Conservation (phyloP, 2,888 invertebrate genomes). For the Aelia acuminata region DNA sequence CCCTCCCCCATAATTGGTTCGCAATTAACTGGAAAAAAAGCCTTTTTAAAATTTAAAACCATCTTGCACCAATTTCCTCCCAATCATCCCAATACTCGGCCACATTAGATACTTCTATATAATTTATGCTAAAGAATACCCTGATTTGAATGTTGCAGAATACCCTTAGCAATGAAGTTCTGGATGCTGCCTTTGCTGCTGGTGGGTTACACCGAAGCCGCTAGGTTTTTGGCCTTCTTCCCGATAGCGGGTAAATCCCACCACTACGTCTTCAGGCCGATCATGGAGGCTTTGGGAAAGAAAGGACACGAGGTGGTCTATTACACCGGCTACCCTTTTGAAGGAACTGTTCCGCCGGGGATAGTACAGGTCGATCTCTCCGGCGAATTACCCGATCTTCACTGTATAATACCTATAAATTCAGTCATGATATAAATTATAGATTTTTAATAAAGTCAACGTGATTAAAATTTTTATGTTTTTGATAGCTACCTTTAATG, state of each 20-base stretch:
- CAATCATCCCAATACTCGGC: no score
- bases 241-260: constrained; percentile 66
- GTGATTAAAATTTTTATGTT: neutral
- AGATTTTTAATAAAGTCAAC: neutral
- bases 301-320: constrained; percentile 66
- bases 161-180: neutral
- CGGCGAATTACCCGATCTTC: neutral
- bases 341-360: neutral
- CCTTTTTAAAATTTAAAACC: no score
- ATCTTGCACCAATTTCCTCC: no score
- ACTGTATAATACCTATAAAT: neutral
- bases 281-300: constrained; percentile 64
- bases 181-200: neutral
- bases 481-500: neutral
- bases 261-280: constrained; percentile 64
- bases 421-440: neutral
- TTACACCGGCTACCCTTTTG: constrained; percentile 23
- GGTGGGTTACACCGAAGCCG: neutral
- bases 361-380: neutral
- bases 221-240: constrained; percentile 65
- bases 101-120: no score
- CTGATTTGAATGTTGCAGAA: neutral
- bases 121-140: no score
- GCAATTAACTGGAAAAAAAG: no score
- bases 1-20: no score